Base-by-base conservation (phyloP, 2,113 vertebrate genomes). In the Mesembrinibis cayennensis region DNA sequence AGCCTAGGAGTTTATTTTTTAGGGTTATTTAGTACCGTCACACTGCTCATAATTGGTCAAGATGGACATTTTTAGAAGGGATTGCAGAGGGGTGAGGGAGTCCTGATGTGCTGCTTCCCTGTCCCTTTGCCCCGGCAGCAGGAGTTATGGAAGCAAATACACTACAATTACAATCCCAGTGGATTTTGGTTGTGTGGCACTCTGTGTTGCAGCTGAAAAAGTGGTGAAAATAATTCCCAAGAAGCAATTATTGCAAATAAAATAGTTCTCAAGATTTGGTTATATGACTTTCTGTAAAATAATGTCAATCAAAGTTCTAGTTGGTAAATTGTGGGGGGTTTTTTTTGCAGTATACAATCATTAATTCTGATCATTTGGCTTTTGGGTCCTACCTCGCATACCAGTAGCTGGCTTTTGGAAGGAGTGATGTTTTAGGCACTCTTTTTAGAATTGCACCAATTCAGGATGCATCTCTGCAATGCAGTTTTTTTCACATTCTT, bases 401-500 rank as follows among this genome's bases (percentile, higher is more conserved):
- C 32, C 53, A 74, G 49, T 36, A 36, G 29, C 27, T 62, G 47
- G 22, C 27, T 50, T 70, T 74, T 42, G 82, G 55, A 69, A 83
- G 63, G 67, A 55, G 32, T 23, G 70, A 16, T 85, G 63, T 76
- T 82, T 88, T 61, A 65, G 82, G 88, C 58, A 36, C 45, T 65
- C 27, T 69, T 56, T 86, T 80, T 58, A 52, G 45, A 82, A 82
- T 11, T 56, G 47, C 66, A 82, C 56, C 85, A 32, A 6, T 87
- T 76, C 69, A 76, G 53, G 74, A 65, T 79, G 13, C 32, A 59
- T 59, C 89, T 74, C 71, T 92, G 86, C 83, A 89, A 74, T 87
- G 92, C 90, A 59, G 74, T 32, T 92, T 84, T 84, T 95, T 58
- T 67, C 77, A 27, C 52, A 36, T 89, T 82, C 38, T 67, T 84